Conservation (phyloP, 2,797 vertebrate species). For the Oophaga sylvatica region DNA sequence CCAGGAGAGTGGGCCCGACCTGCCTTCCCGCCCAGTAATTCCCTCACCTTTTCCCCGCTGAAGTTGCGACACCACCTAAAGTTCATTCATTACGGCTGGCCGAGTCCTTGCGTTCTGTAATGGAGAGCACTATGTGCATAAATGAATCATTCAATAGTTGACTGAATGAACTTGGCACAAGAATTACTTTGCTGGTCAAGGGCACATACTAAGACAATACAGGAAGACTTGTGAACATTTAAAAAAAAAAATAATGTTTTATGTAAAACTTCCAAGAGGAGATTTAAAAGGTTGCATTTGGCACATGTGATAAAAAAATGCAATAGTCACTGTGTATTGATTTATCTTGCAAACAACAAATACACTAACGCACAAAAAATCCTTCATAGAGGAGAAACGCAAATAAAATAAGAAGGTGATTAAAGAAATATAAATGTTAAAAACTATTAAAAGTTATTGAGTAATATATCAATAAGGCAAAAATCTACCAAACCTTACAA, state of each 20-base stretch:
- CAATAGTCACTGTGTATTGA: not conserved
- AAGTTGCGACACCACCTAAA: slow-evolving; percentile 54
- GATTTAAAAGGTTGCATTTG: slow-evolving; percentile 13
- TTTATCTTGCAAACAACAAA: not conserved
- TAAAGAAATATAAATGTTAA: not conserved
- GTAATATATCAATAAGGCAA: not conserved
- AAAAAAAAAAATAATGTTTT: not conserved
- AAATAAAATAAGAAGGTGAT: not conserved
- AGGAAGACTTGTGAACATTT: slow-evolving; percentile 1
- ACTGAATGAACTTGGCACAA: slow-evolving; percentile 53
- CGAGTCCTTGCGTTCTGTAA: slow-evolving; percentile 43
- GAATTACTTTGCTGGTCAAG: slow-evolving; percentile 59
- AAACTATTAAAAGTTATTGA: not conserved
- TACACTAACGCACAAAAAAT: not conserved
- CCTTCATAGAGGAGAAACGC: not conserved
- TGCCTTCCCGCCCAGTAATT: slow-evolving; percentile 52
- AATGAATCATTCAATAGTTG: slow-evolving; percentile 58
- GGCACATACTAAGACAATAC: slow-evolving; percentile 16
- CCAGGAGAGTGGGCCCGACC: slow-evolving; percentile 52
- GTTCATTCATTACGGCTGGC: slow-evolving; percentile 57
- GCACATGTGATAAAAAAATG: not conserved
- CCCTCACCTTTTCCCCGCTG: slow-evolving; percentile 59
- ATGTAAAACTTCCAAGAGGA: slow-evolving; percentile 24
- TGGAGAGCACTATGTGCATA: slow-evolving; percentile 56
- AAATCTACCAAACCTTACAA: not conserved